Evolutionary conservation across 1,140 invertebrate genomes (phyloP), one percentile per base, ranked within the genome.

Genomic region (Metaphire vulgaris): DNA sequence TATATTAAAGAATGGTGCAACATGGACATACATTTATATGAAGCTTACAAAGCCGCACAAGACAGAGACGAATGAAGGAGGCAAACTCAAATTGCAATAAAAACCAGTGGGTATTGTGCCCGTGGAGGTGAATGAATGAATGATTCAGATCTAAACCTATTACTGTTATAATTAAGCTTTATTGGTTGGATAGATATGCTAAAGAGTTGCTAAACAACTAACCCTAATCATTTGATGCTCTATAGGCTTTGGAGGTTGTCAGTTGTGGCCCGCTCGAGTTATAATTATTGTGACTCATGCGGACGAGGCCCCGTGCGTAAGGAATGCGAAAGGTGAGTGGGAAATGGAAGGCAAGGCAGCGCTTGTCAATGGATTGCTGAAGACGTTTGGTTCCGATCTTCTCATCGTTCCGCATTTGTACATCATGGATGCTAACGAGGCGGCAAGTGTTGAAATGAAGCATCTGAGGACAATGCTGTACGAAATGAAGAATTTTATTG

Each of bases 261-360:
- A 87, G 0, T 85, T 84, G 33, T 87, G 87, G 77, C 82, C 85
- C 33, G 83, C 87, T 1, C 82, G 86, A 74, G 88, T 92, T 1
- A 83, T 90, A 21, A 83, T 92, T 31, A 86, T 92, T 12, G 91
- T 89, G 12, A 91, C 91, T 0, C 90, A 92, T 83, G 90, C 90
- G 15, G 90, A 91, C 80, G 82, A 83, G n/a, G 77, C 81, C 0
- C 85, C 87, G 6, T 89, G 89, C 65, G 85, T 85, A 15, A 88
- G 88, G 79, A 89, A 88, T 67, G 81, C 86, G 31, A 85, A 88
- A 33, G 90, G 89, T 30, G 89, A 89, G 79, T 90, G 88, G 83
- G 82, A 88, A 6, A 88, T 87, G 81, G 85, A 87, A n/a, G 89
- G 90, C 74, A 88, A 88, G 1, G 87, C 88, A 70, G 86, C 87